Evolutionary conservation across 2,113 vertebrate genomes (phyloP).

Genomic region (Pseudorhombus dupliciocellatus): DNA sequence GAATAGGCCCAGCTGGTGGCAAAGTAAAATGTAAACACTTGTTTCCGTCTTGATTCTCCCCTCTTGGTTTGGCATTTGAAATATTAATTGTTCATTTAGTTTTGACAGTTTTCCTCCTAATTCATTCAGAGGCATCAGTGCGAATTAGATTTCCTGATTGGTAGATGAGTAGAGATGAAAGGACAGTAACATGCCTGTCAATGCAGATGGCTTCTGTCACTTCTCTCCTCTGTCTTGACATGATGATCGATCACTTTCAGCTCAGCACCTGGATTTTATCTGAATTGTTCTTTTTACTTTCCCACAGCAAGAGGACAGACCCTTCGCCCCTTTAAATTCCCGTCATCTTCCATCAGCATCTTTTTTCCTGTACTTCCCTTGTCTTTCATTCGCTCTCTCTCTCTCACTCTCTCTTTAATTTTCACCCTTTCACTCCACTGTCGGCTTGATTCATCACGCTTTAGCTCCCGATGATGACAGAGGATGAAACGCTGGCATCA

Average conservation of each 20-base stretch:
- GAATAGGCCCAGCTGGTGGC: slow-evolving; percentile 2
- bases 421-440: background rate
- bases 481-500: slow-evolving; percentile 25
- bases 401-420: slow-evolving; percentile 2
- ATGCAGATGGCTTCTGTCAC: slow-evolving; percentile 41
- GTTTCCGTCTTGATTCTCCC: slow-evolving; percentile 5
- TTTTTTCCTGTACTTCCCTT: background rate
- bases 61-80: slow-evolving; percentile 31
- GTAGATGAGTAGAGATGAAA: slow-evolving; percentile 43
- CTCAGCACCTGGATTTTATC: background rate
- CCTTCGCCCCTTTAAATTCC: background rate
- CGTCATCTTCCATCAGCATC: background rate
- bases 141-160: slow-evolving; percentile 55
- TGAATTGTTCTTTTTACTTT: slow-evolving; percentile 5
- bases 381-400: slow-evolving; percentile 7
- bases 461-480: slow-evolving; percentile 38
- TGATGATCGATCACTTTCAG: slow-evolving; percentile 9
- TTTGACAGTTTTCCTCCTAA: slow-evolving; percentile 49
- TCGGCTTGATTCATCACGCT: slow-evolving; percentile 25
- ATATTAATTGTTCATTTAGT: slow-evolving; percentile 52
- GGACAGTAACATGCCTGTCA: slow-evolving; percentile 37
- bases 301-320: slow-evolving; percentile 2
- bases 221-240: slow-evolving; percentile 41
- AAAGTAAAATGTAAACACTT: background rate
- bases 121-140: slow-evolving; percentile 38